A percentile compares a stretch with the other conserved stretches of the same genome.
These are phyloP conservation scores for Sebastes matsubarae DNA, from an alignment of 2,797 vertebrate species.

Conservation along the genomic window DNA sequence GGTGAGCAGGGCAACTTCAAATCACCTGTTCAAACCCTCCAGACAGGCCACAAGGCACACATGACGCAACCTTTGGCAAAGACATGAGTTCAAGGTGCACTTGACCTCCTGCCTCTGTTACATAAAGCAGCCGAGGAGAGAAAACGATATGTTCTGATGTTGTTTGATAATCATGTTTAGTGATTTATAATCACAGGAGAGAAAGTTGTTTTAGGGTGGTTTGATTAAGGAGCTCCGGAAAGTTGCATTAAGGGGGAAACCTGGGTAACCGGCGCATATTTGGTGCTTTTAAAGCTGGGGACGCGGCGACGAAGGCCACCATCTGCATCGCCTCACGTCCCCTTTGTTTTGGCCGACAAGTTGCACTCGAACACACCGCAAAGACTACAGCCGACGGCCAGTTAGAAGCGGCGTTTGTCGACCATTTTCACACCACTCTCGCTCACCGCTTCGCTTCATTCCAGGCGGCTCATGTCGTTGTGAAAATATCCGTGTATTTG, in stretches of 20 bases:
- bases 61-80: slow-evolving; percentile 72
- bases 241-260: not conserved
- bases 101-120: slow-evolving; percentile 60
- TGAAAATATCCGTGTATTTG: no score
- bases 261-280: not conserved
- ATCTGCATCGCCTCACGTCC: no score
- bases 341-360: no score
- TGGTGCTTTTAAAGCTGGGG: no score
- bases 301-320: no score
- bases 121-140: slow-evolving; percentile 6
- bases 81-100: slow-evolving; percentile 77
- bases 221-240: not conserved
- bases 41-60: slow-evolving; percentile 44
- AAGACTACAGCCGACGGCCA: no score
- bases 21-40: slow-evolving; percentile 66
- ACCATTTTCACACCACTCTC: no score
- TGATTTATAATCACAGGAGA: not conserved
- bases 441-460: no score
- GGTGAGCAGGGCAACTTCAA: slow-evolving; percentile 30
- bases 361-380: no score
- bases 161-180: not conserved
- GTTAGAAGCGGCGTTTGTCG: no score
- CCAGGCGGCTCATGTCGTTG: no score
- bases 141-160: not conserved
- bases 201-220: not conserved